Evolutionary conservation across 1,140 invertebrate genomes (phyloP), one percentile per base, ranked within the genome.

Genomic region (Galendromus occidentalis): DNA sequence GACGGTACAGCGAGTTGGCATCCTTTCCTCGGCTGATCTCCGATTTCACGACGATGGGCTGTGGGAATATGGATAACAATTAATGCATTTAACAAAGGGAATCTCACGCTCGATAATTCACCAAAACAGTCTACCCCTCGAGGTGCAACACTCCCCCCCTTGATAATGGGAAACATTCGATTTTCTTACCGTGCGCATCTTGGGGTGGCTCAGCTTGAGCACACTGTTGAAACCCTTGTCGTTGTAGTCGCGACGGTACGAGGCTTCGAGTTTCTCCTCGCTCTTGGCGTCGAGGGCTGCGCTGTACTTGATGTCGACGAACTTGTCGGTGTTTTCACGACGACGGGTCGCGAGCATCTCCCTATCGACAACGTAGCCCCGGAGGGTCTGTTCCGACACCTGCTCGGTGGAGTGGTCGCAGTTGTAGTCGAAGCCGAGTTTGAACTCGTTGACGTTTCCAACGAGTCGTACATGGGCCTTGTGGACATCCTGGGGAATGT

Each of bases 151-250:
- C n/a, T n/a, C n/a, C n/a, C n/a, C n/a, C n/a, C n/a, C n/a, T n/a
- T n/a, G n/a, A n/a, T n/a, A n/a, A n/a, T n/a, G n/a, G n/a, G n/a
- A n/a, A n/a, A n/a, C n/a, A n/a, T n/a, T n/a, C n/a, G n/a, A n/a
- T n/a, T n/a, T n/a, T n/a, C 51, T 20, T 33, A 59, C 51, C 51
- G 51, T 59, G 25, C 51, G 51, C 51, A 59, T 59, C 22, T 59
- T 59, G 14, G 51, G 51, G 51, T 59, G 51, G 51, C 51, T 59
- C 14, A 59, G 51, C 20, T 59, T 59, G 22, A 22, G 4, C 4
- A 29, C 33, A 25, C 51, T 59, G 22, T 25, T 59, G 22, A 20
- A 59, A 22, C 51, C 51, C 22, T 59, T 59, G 51, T 59, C 51
- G 22, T 59, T 59, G 51, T 59, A 59, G 25, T 59, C 51, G 1